Evolutionary conservation across 1,140 invertebrate genomes (phyloP).

Genomic region (Vollenhovia emeryi): DNA sequence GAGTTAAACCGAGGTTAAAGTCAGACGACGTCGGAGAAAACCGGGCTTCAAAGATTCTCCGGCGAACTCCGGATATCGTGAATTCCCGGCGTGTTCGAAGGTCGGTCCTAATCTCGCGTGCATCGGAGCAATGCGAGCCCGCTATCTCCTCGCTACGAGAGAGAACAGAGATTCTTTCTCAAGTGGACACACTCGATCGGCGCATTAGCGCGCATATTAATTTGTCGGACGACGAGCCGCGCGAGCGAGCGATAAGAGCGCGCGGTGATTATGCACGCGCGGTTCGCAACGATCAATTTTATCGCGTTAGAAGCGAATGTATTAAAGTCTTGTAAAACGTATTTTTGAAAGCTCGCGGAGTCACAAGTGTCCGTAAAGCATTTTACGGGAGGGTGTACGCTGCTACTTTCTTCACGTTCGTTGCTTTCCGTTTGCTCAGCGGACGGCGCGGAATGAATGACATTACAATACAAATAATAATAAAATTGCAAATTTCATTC

Average conservation of each 20-base stretch:
- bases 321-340: neutral
- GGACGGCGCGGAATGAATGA: neutral
- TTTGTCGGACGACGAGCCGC: constrained; percentile 4
- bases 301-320: constrained; percentile 13
- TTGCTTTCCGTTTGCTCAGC: neutral
- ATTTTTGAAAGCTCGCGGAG: constrained; percentile 2
- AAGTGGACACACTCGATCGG: neutral
- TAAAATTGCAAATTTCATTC: too few species aligned
- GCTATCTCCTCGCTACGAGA: neutral
- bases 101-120: neutral
- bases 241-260: constrained; percentile 9
- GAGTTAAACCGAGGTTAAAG: too few species aligned
- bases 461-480: neutral
- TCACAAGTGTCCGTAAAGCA: constrained; percentile 2
- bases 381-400: neutral
- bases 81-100: neutral
- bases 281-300: constrained; percentile 23
- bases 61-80: neutral
- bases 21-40: too few species aligned
- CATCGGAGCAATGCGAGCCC: neutral
- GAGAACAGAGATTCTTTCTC: neutral
- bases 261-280: neutral
- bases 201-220: neutral
- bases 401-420: neutral
- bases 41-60: neutral